Evolutionary conservation across 2,888 invertebrate genomes (phyloP).

Genomic region (Amphipoea lucens): DNA sequence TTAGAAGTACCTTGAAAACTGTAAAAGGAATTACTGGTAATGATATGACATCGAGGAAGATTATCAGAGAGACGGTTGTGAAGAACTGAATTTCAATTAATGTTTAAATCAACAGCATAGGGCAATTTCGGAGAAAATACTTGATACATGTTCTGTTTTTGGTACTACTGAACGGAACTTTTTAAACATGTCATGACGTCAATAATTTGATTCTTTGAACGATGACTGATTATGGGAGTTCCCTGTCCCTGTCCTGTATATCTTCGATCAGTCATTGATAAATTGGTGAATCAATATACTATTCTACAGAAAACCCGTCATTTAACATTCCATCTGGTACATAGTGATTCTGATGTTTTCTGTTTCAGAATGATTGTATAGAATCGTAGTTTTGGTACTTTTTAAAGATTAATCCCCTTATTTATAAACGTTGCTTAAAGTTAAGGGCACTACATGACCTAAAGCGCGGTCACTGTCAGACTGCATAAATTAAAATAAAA

Average conservation of each 20-base stretch:
- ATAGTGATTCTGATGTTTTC: neutral
- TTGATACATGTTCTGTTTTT: neutral
- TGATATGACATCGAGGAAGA: neutral
- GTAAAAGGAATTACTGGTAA: conserved; percentile 3
- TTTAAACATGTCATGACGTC: conserved; percentile 25
- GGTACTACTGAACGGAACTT: neutral
- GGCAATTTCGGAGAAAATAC: conserved; percentile 16
- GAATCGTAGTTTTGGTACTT: neutral
- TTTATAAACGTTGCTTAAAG: neutral
- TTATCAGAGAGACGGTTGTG: neutral
- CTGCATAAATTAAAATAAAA: too few species aligned
- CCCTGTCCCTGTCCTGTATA: conserved; percentile 29
- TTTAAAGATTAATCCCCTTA: neutral
- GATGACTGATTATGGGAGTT: conserved; percentile 34
- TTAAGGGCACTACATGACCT: too few species aligned
- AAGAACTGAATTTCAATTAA: conserved; percentile 4
- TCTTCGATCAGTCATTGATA: conserved; percentile 22
- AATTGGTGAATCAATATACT: conserved; percentile 40
- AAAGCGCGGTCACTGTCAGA: too few species aligned
- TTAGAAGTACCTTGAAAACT: conserved; percentile 1
- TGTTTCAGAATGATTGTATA: neutral
- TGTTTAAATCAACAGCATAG: neutral
- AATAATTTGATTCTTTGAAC: conserved; percentile 40
- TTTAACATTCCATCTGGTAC: neutral
- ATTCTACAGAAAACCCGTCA: neutral